Percentiles rank a stretch among this genome's conserved stretches.
Evolutionary conservation across 2,113 vertebrate species (phyloP).

Genomic region (Ceyx melanurus): DNA sequence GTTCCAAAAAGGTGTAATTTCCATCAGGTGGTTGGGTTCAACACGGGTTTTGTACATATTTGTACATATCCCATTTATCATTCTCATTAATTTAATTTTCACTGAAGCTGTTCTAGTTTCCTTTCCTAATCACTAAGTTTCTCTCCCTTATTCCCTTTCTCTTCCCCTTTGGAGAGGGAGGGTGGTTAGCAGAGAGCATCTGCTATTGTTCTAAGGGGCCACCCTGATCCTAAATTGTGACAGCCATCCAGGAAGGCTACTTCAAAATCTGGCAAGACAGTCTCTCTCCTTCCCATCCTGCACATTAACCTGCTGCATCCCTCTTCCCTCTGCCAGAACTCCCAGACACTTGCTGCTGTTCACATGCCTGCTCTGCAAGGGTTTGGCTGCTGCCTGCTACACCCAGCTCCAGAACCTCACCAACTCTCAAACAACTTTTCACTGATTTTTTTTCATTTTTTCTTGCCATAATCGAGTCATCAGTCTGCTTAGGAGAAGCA

Average conservation of each 20-base stretch:
- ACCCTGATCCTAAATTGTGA: too few relatives aligned
- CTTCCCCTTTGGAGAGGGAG: too few relatives aligned
- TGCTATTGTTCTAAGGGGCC: too few relatives aligned
- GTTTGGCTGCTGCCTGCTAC: rapidly evolving
- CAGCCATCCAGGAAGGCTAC: neutral
- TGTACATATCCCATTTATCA: too few relatives aligned
- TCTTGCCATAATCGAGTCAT: neutral
- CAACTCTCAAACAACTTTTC: neutral
- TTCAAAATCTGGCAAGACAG: neutral
- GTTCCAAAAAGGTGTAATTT: neutral
- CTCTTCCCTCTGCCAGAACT: neutral
- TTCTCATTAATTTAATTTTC: too few relatives aligned
- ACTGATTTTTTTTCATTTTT: neutral
- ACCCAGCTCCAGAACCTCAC: rapidly evolving
- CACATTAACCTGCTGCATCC: neutral
- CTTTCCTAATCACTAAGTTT: too few relatives aligned
- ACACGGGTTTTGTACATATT: too few relatives aligned
- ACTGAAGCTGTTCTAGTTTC: too few relatives aligned
- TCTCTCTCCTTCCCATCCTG: neutral
- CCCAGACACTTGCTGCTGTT: neutral
- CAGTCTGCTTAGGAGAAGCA: neutral
- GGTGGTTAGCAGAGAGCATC: too few relatives aligned
- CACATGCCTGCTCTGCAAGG: neutral
- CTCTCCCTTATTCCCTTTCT: too few relatives aligned
- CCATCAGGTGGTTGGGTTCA: too few relatives aligned